Evolutionary conservation across 2,888 invertebrate genomes (phyloP), one percentile per base, ranked within the genome.

Genomic region (Hydropsyche betteni): DNA sequence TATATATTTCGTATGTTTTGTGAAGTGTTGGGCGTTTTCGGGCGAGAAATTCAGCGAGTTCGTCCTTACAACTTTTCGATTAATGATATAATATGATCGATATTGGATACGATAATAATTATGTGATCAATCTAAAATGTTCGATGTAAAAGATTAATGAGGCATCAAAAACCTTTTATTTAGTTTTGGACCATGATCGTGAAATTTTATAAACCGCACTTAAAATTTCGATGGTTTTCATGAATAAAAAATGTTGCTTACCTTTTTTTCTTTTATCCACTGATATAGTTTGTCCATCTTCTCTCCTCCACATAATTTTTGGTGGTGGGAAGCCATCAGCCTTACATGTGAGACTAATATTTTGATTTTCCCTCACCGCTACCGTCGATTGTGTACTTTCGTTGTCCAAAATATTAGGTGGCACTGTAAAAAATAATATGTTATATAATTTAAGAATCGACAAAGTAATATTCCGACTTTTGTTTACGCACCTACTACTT

Each of bases 241-340:
- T 44, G 44, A 44, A 14, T 33, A 34, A 7, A 68, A 33, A 44
- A 68, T 14, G 36, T 79, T 78, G 83, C 85, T 84, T 87, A 95
- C 95, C 94, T 91, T 95, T 95, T 87, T 93, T 94, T 84, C 94
- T 91, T 78, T 93, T 91, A 82, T 95, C 95, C 53, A 95, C 91
- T 44, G 91, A 91, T 83, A 97, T 96, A 77, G 92, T 91, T 84
- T 95, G 93, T 33, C 95, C 94, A 83, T 97, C 96, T 83, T 97
- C 96, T 72, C 96, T 88, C 79, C 94, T 90, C 98, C 98, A 98
- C 89, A 94, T 96, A 81, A 98, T 94, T 85, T 93, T 94, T 10
- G 98, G 98, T 34, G 91, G 89, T 0, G 98, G 98, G 83, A 95
- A 95, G 64, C 97, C 97, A 81, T 95, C 93, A 24, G 95, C 95